These are phyloP conservation scores for Oryzias sinensis DNA, from an alignment of 2,797 vertebrate species.

Conservation along the genomic window DNA sequence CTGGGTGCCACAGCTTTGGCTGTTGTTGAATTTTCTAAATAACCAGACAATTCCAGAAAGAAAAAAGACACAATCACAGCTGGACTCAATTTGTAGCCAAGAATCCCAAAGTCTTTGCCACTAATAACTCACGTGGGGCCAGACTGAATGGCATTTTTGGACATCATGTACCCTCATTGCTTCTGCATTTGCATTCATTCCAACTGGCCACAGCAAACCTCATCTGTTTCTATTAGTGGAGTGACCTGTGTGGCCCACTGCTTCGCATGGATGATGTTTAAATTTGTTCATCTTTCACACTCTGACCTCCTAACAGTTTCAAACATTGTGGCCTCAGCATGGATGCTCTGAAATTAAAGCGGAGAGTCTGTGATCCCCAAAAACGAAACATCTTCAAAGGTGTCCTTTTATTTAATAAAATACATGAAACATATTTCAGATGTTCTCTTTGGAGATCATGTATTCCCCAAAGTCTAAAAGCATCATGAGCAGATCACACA, in stretches of 20 bases:
- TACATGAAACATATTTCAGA: too few relatives aligned
- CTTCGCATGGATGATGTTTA: conserved; percentile 31
- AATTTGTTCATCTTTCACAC: conserved; percentile 7
- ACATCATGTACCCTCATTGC: conserved; percentile 8
- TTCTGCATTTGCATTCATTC: conserved; percentile 36
- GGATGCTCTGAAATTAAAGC: too few relatives aligned
- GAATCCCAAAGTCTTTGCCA: conserved; percentile 19
- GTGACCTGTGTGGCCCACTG: conserved; percentile 4
- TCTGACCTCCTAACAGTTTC: not conserved
- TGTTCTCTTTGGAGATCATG: too few relatives aligned
- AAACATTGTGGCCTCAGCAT: too few relatives aligned
- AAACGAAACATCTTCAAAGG: too few relatives aligned
- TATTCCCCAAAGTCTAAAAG: too few relatives aligned
- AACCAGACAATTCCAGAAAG: too few relatives aligned
- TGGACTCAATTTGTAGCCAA: not conserved
- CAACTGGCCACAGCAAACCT: not conserved
- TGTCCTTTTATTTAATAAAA: too few relatives aligned
- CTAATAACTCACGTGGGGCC: conserved; percentile 45
- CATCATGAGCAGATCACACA: too few relatives aligned
- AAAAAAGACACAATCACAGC: conserved; percentile 5
- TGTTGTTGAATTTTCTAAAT: conserved; percentile 10
- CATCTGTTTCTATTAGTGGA: conserved; percentile 10
- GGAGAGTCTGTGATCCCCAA: too few relatives aligned
- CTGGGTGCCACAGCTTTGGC: conserved; percentile 29
- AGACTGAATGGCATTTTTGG: conserved; percentile 24